These are phyloP conservation scores for Leptestheria dahalacensis DNA, from an alignment of 1,140 invertebrate genomes.

Conservation along the genomic window DNA sequence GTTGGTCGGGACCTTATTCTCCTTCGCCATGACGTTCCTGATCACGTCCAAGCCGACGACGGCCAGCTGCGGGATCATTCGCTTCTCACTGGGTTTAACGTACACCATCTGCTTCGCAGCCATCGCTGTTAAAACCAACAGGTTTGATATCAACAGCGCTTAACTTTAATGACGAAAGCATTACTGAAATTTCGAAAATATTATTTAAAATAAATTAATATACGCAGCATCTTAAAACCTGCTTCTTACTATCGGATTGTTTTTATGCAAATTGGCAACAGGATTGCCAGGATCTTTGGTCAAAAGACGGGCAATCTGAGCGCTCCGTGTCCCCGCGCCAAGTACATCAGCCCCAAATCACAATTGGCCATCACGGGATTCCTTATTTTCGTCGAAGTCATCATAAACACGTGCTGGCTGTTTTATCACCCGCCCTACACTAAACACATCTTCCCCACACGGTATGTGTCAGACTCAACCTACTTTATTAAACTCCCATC, in stretches of 20 bases:
- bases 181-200: too few relatives aligned
- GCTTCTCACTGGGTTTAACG: constrained; percentile 38
- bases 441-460: constrained; percentile 29
- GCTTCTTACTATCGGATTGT: too few relatives aligned
- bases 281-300: constrained; percentile 41
- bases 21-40: constrained; percentile 39
- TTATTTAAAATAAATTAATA: too few relatives aligned
- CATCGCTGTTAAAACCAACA: constrained; percentile 40
- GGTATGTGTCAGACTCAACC: constrained; percentile 20
- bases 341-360: constrained; percentile 35
- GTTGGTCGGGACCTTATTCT: constrained; percentile 34
- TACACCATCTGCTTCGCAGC: constrained; percentile 42
- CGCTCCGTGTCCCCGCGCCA: constrained; percentile 3
- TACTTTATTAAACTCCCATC: background rate
- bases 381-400: constrained; percentile 35
- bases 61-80: constrained; percentile 34
- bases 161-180: too few relatives aligned
- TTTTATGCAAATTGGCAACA: background rate
- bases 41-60: constrained; percentile 34
- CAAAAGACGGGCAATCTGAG: constrained; percentile 21
- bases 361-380: constrained; percentile 37
- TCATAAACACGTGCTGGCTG: constrained; percentile 37
- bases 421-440: constrained; percentile 31
- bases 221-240: too few relatives aligned
- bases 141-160: background rate